Base-by-base conservation (phyloP, 2,797 vertebrate species). In the Tiaroga cobitis region DNA sequence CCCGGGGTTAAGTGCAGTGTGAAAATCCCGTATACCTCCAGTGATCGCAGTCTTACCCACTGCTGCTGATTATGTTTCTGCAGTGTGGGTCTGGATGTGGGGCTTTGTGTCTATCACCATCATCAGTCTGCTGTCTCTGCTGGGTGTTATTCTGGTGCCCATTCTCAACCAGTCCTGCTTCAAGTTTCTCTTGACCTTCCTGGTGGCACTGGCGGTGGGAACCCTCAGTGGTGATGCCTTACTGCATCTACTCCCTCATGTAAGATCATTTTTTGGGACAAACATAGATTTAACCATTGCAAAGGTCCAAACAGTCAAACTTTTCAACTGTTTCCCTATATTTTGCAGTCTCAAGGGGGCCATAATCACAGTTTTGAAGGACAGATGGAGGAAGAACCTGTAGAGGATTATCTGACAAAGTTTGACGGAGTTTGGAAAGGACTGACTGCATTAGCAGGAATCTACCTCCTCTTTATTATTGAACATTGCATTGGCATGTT, bases 161-260 rank as follows among this genome's bases (percentile, higher is more conserved):
- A 97, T 99, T 91, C 97, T 99, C 92, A 98, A 99, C 85, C 98
- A 99, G 89, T 95, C 96, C 92, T 99, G 97, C 95, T 99, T 99
- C 95, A 99, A 99, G 94, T 99, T 97, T 92, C 97, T 99, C 88
- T 97, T 99, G 91, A 99, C 97, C 84, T 99, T 99, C 94, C 95
- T 99, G 90, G 97, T 99, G 90, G 98, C 98, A 43, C 93, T 99
- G 87, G 98, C 98, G 3, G 98, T 99, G 89, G 98, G 98, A 90
- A 99, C 98, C 24, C 97, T 99, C 93, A 99, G 98, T 29, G 98
- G 98, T 37, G 98, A 99, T 34, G 98, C 98, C 61, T 96, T 99
- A 24, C 97, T 99, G 87, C 98, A 99, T 90, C 96, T 99, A 56
- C 94, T 99, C 89, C 98, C 98, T 82, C 98, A 99, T 15, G 98